Base-by-base conservation (phyloP, 1,140 invertebrate genomes). In the Apis dorsata region DNA sequence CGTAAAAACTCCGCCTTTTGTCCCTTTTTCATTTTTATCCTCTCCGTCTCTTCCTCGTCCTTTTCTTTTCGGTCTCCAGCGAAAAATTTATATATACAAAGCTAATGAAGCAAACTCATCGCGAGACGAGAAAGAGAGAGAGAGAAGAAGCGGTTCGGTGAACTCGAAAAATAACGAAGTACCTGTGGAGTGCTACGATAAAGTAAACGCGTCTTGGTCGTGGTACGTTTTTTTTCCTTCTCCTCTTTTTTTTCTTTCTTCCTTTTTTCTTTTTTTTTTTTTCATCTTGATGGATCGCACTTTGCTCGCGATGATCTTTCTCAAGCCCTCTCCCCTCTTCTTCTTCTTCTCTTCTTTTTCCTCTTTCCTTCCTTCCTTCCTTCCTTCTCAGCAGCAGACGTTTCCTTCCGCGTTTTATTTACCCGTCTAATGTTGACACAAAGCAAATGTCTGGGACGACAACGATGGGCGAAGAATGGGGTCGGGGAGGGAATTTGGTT, bases 241-340 rank as follows among this genome's bases (percentile, higher is more conserved):
- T 79, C 76, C 83, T 76, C 85, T 17, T 34, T 4, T 11, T 53
- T 53, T 11, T 53, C 9, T 11, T 53, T 53, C 34, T 44, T 44
- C 2, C 2, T 34, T 34, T 34, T 34, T 34, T 8, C 5, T 8
- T 44, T 44, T 44, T 44, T 44, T 13, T 28, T 85, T 85, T 85
- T 85, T 90, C 82, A 91, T 91, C 91, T 91, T 91, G 89, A 91
- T 89, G 86, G 82, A 91, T 91, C 86, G 84, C 82, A 28, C 84
- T 85, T 81, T 59, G 19, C 84, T 83, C 78, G 71, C 76, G 63
- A 79, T 80, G 83, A 74, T 83, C 72, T 85, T 69, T 70, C 34
- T 44, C 79, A 24, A 81, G 28, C 82, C 66, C 66, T 77, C 81
- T 57, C 72, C 72, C 8, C 19, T 8, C 49, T 19, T 9, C 1